Evolutionary conservation across 2,113 vertebrate genomes (phyloP).

Genomic region (Apistogramma diplotaenia): DNA sequence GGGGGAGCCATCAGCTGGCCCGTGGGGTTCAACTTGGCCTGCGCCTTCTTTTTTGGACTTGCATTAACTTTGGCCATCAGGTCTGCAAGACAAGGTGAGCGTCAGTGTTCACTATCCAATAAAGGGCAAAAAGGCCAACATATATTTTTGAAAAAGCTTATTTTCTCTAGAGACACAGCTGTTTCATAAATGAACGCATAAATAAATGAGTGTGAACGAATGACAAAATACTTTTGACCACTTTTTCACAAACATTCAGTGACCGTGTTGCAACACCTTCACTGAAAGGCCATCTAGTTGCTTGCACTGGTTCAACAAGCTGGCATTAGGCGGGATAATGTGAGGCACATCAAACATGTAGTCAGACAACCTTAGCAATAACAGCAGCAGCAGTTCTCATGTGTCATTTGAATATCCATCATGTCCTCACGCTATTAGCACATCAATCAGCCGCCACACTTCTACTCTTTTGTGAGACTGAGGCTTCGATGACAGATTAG

Average conservation of each 20-base stretch:
- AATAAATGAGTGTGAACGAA: not conserved
- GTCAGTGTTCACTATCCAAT: too few relatives aligned
- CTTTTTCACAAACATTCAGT: not conserved
- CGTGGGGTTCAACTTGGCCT: slow-evolving; percentile 83
- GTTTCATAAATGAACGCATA: not conserved
- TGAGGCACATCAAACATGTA: not conserved
- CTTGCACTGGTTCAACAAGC: not conserved
- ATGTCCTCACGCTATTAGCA: not conserved
- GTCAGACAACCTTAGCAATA: not conserved
- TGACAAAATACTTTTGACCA: not conserved
- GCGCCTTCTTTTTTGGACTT: slow-evolving; percentile 91
- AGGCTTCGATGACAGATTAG: not conserved
- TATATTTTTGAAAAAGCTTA: not conserved
- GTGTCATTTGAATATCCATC: not conserved
- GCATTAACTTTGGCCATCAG: slow-evolving; percentile 82
- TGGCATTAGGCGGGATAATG: not conserved
- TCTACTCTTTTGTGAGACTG: not conserved
- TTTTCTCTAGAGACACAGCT: not conserved
- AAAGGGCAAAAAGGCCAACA: too few relatives aligned
- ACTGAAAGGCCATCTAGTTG: not conserved
- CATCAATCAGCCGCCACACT: not conserved
- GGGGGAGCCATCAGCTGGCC: slow-evolving; percentile 78
- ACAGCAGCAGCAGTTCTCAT: not conserved
- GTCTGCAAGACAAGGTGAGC: slow-evolving; percentile 62
- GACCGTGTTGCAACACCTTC: not conserved